Percentiles rank a stretch among this genome's conserved stretches.
Conservation (phyloP, 2,888 invertebrate genomes). For the Andrena chrysosceles region DNA sequence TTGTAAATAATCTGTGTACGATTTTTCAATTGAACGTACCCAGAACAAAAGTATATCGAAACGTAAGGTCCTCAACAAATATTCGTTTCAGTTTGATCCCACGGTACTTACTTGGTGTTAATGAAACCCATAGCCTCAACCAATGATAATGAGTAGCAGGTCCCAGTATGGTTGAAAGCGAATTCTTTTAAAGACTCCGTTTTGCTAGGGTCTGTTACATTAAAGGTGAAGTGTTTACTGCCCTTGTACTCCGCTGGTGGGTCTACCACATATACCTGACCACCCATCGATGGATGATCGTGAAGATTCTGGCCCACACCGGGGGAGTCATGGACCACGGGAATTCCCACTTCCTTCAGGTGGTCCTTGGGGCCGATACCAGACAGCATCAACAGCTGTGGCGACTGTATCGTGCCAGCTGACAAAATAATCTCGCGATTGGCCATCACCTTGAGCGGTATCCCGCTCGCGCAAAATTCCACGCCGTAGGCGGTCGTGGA, state of each 20-base stretch:
- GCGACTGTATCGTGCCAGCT: constrained; percentile 93
- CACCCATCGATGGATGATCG: constrained; percentile 93
- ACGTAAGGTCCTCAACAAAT: too few species aligned
- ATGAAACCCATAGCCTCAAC: constrained; percentile 32
- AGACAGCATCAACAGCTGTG: constrained; percentile 94
- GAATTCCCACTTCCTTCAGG: constrained; percentile 87
- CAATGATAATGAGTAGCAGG: neutral
- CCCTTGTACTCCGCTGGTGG: constrained; percentile 65
- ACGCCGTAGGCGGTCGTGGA: constrained; percentile 89
- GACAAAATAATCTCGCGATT: constrained; percentile 91
- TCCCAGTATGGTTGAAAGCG: neutral
- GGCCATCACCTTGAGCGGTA: constrained; percentile 87
- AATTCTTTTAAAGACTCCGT: neutral
- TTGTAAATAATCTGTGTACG: too few species aligned
- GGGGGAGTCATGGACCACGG: constrained; percentile 87
- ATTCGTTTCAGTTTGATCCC: neutral
- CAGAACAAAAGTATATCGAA: too few species aligned
- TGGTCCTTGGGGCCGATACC: constrained; percentile 91
- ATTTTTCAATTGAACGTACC: too few species aligned
- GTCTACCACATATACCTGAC: constrained; percentile 89
- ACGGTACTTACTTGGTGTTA: constrained; percentile 52
- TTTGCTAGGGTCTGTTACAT: neutral
- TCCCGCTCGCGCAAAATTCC: constrained; percentile 87
- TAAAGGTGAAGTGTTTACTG: constrained; percentile 7
- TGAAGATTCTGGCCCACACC: constrained; percentile 94